Evolutionary conservation across 1,140 invertebrate species (phyloP), one percentile per base, ranked within the genome.

Genomic region (Maconellicoccus hirsutus): DNA sequence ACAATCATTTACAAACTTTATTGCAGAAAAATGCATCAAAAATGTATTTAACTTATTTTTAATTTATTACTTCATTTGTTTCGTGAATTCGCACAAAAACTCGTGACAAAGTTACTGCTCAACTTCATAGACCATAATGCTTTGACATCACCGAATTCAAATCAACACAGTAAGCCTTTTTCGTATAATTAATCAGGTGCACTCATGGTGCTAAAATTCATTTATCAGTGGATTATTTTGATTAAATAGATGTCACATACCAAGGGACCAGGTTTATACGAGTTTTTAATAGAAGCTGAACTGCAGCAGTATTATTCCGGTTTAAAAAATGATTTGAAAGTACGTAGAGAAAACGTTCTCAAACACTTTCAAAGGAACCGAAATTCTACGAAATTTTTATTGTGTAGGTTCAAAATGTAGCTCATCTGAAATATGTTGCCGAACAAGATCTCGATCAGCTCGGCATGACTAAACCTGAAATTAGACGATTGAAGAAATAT

Each of bases 341-440:
- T 75, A 71, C n/a, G 33, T 66, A 21, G 3, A 27, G 33, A 3
- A 69, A 19, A 69, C 63, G n/a, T 52, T 52, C n/a, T 6, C n/a
- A 19, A 8, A 52, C n/a, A 3, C 16, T 22, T 27, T 8, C 3
- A 10, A 33, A 3, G 2, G 3, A 7, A n/a, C 33, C 1, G 3
- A 10, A 70, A 38, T 70, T 12, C 29, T 42, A 72, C 72, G n/a
- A n/a, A n/a, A n/a, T n/a, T n/a, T n/a, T 71, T 74, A 70, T 75
- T 75, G 69, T 76, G 79, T 79, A 93, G 91, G 83, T 94, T 69
- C 88, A 88, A 77, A 92, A 89, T 80, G 87, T 94, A n/a, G 87
- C 91, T 23, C 96, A 99, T 79, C 81, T 99, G n/a, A 98, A 98
- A 79, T 98, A 94, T 84, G 94, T 96, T 6, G 88, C 90, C 0